These are phyloP conservation scores for Tiaroga cobitis DNA, from an alignment of 2,797 vertebrate genomes.

Conservation along the genomic window DNA sequence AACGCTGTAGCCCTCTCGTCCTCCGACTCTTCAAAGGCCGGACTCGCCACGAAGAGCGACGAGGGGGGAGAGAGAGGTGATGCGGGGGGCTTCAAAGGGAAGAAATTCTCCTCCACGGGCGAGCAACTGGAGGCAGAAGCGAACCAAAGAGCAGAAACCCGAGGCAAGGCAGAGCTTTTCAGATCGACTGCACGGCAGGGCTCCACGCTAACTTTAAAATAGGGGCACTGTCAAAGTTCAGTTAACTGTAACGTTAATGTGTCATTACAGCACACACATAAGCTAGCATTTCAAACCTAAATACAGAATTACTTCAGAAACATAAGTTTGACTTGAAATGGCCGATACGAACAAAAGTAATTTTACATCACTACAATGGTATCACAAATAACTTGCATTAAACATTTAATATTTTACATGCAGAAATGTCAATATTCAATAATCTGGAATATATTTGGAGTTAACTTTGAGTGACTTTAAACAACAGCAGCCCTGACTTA, in stretches of 20 bases:
- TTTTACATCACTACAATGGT: neutral
- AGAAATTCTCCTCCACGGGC: constrained; percentile 34
- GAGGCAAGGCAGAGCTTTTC: constrained; percentile 1
- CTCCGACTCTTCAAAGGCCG: constrained; percentile 65
- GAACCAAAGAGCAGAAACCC: constrained; percentile 11
- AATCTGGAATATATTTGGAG: neutral
- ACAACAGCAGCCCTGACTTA: neutral
- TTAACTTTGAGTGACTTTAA: neutral
- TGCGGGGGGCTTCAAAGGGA: constrained; percentile 51
- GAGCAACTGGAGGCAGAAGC: constrained; percentile 15
- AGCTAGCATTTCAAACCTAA: constrained; percentile 1
- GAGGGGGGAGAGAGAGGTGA: constrained; percentile 51
- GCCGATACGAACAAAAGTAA: neutral
- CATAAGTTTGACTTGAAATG: neutral
- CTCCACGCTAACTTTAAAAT: neutral
- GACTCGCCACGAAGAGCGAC: constrained; percentile 41
- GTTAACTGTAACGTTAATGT: neutral
- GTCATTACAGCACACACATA: neutral
- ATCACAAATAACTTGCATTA: neutral
- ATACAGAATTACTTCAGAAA: neutral
- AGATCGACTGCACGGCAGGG: neutral
- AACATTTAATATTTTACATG: neutral
- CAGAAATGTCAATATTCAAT: neutral
- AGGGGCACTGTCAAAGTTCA: neutral
- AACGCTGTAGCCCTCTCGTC: constrained; percentile 63